Percentiles rank a stretch among this genome's conserved stretches.
Evolutionary conservation across 2,113 vertebrate species (phyloP).

Genomic region (Micronycteris hirsuta): DNA sequence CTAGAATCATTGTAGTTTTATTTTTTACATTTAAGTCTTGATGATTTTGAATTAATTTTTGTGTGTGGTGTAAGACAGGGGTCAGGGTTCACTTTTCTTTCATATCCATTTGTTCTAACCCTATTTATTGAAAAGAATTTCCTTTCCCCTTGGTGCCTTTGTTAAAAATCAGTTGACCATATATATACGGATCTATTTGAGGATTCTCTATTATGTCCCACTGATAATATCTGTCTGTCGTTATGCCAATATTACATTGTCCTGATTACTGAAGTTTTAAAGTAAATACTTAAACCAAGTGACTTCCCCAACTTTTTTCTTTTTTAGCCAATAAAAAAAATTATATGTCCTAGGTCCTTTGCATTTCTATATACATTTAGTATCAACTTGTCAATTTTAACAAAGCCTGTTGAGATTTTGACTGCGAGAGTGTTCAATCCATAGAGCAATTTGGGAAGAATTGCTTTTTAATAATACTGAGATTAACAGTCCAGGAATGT

Average conservation of each 20-base stretch:
- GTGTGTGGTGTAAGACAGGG: neutral
- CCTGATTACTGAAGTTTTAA: neutral
- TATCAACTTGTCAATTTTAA: neutral
- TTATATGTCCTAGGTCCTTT: neutral
- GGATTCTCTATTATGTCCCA: neutral
- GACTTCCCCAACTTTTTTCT: neutral
- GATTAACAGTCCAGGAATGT: neutral
- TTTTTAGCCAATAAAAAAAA: neutral
- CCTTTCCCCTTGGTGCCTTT: neutral
- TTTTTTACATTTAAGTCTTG: neutral
- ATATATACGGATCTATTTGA: neutral
- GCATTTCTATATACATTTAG: neutral
- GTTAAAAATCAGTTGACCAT: neutral
- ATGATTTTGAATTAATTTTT: constrained; percentile 37
- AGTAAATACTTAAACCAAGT: neutral
- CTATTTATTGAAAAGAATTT: neutral
- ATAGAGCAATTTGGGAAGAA: neutral
- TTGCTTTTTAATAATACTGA: neutral
- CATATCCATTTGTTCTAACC: neutral
- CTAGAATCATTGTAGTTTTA: neutral
- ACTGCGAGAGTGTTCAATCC: neutral
- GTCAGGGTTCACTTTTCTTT: neutral
- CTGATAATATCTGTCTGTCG: neutral
- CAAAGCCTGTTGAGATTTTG: neutral
- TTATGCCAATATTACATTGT: neutral